Conservation (phyloP, 2,797 vertebrate species). For the Hydrolagus colliei region DNA sequence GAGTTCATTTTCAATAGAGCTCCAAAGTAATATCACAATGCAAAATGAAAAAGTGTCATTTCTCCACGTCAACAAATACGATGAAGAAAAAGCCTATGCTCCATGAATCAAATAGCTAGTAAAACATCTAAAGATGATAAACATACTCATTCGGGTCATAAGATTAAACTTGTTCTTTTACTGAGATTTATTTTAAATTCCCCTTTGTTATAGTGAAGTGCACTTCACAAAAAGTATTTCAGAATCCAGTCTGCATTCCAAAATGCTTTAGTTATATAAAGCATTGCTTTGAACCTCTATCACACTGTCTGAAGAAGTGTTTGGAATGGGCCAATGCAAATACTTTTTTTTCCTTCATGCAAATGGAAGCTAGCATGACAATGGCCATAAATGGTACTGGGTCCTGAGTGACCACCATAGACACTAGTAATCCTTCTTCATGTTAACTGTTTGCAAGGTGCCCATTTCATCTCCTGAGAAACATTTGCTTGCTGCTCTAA, state of each 20-base stretch:
- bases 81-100: too few species aligned
- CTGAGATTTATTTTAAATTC: not conserved
- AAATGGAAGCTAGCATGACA: conserved; percentile 52
- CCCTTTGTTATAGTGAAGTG: not conserved
- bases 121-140: not conserved
- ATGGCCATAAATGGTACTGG: conserved; percentile 40
- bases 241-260: not conserved
- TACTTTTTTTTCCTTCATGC: conserved; percentile 45
- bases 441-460: conserved; percentile 24
- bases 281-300: not conserved
- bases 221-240: not conserved
- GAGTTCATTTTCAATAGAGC: too few species aligned
- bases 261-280: not conserved
- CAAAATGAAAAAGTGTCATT: too few species aligned
- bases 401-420: conserved; percentile 46
- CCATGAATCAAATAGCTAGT: too few species aligned
- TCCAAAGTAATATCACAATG: too few species aligned
- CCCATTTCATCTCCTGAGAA: conserved; percentile 13
- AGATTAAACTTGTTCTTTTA: not conserved
- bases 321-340: conserved; percentile 56
- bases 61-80: too few species aligned
- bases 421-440: conserved; percentile 40
- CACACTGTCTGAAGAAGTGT: conserved; percentile 47
- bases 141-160: not conserved
- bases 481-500: conserved; percentile 28